phyloP scores from a whole-genome alignment of 2,888 invertebrate genomes.

The Argyresthia albistria region DNA sequence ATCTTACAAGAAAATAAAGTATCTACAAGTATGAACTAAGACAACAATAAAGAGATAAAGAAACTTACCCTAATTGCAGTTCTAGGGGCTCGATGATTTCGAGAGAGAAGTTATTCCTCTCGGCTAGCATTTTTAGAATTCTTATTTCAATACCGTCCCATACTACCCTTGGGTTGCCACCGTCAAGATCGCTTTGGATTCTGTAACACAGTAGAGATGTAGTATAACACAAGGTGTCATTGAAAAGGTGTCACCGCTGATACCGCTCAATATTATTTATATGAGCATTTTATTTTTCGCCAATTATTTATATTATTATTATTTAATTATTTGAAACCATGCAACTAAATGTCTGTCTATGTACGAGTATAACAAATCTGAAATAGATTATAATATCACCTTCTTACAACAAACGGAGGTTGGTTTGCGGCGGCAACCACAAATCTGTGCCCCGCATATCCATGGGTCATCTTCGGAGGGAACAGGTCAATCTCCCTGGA shows the following conservation, averaged over 20 bases:
- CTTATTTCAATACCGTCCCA: constrained; percentile 87
- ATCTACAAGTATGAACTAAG: too few relatives aligned
- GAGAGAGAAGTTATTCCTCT: constrained; percentile 79
- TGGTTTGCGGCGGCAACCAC: constrained; percentile 78
- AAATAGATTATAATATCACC: constrained; percentile 35
- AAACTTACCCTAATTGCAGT: constrained; percentile 51
- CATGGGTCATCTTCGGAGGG: constrained; percentile 76
- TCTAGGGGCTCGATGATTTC: constrained; percentile 76
- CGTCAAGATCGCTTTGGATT: constrained; percentile 49
- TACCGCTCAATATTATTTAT: too few relatives aligned
- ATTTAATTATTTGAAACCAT: too few relatives aligned
- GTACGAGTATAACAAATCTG: too few relatives aligned
- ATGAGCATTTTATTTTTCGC: too few relatives aligned
- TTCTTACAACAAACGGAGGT: constrained; percentile 81
- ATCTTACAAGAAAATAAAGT: too few relatives aligned
- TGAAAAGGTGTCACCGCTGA: too few relatives aligned
- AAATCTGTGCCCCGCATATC: constrained; percentile 84
- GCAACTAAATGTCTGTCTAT: too few relatives aligned
- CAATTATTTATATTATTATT: too few relatives aligned
- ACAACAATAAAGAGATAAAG: too few relatives aligned
- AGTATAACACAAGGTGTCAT: neutral
- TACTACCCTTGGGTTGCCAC: constrained; percentile 47
- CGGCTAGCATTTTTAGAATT: constrained; percentile 73
- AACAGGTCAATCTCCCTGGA: constrained; percentile 78
- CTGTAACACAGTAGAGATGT: constrained; percentile 19